Conservation (phyloP, 2,888 invertebrate genomes). For the Rhabditophanes sp. region DNA sequence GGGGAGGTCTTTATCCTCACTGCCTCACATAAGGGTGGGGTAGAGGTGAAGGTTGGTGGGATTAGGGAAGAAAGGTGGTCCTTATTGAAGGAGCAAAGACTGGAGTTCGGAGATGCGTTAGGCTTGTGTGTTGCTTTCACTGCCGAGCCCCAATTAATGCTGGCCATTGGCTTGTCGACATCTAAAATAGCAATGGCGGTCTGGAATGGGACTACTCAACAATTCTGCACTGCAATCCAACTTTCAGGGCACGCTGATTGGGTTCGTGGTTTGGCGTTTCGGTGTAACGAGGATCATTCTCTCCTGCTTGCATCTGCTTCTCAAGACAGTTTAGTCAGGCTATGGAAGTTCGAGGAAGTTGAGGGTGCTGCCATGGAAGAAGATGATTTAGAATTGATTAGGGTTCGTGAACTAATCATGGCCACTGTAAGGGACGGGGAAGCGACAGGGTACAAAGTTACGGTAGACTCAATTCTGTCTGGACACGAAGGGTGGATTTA, state of each 20-base stretch:
- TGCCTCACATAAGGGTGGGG: too few species aligned
- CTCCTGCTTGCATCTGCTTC: slow-evolving; percentile 13
- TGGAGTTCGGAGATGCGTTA: too few species aligned
- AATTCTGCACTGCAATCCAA: slow-evolving; percentile 11
- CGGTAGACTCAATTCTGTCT: slow-evolving; percentile 65
- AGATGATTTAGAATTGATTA: neutral
- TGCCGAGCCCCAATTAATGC: neutral
- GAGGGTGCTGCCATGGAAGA: neutral
- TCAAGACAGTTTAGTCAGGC: slow-evolving; percentile 1
- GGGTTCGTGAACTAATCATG: slow-evolving; percentile 3
- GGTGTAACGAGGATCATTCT: too few species aligned
- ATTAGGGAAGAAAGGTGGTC: too few species aligned
- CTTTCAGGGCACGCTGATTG: slow-evolving; percentile 27
- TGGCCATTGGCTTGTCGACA: slow-evolving; percentile 20
- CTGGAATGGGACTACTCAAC: slow-evolving; percentile 1
- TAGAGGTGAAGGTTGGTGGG: too few species aligned
- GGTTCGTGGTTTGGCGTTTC: slow-evolving; percentile 26
- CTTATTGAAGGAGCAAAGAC: too few species aligned
- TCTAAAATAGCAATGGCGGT: slow-evolving; percentile 11
- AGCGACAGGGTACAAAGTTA: slow-evolving; percentile 50
- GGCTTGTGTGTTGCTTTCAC: too few species aligned
- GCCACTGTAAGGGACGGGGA: neutral
- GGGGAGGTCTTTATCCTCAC: too few species aligned
- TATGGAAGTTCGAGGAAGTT: slow-evolving; percentile 5
- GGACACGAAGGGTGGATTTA: slow-evolving; percentile 90